These are phyloP conservation scores for Neuroscelio doddi DNA, from an alignment of 2,888 invertebrate species.

Conservation along the genomic window DNA sequence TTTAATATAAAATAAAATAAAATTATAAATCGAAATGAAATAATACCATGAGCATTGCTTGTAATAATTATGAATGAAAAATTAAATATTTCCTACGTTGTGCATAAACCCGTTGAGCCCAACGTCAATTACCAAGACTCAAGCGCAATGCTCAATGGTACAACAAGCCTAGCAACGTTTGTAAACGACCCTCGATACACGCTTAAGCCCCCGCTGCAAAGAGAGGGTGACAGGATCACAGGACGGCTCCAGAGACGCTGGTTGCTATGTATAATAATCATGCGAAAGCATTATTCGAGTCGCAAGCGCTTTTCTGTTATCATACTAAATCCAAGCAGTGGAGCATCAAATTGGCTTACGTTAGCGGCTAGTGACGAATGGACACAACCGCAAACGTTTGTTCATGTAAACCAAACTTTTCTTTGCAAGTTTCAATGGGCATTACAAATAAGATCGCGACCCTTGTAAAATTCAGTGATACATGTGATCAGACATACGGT, in stretches of 20 bases:
- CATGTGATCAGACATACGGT: too few species aligned
- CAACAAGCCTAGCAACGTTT: slow-evolving; percentile 34
- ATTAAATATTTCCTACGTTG: not conserved
- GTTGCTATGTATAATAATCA: slow-evolving; percentile 53
- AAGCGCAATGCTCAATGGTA: slow-evolving; percentile 29
- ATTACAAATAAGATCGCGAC: slow-evolving; percentile 28
- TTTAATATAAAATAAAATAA: too few species aligned
- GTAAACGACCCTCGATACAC: slow-evolving; percentile 37
- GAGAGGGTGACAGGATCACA: slow-evolving; percentile 43
- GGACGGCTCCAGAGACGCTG: slow-evolving; percentile 45
- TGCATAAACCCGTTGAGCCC: slow-evolving; percentile 32
- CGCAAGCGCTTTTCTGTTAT: slow-evolving; percentile 59
- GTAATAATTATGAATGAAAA: too few species aligned
- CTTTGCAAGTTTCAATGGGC: slow-evolving; percentile 26
- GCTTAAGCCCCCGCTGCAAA: slow-evolving; percentile 44
- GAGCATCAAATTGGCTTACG: slow-evolving; percentile 69
- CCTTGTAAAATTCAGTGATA: too few species aligned
- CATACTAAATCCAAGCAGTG: slow-evolving; percentile 63
- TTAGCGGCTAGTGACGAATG: slow-evolving; percentile 55
- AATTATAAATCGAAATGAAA: too few species aligned
- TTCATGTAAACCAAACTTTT: slow-evolving; percentile 42
- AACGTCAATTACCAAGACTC: slow-evolving; percentile 44
- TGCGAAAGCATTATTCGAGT: slow-evolving; percentile 55
- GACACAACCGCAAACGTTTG: slow-evolving; percentile 61
- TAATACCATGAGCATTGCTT: too few species aligned